These are phyloP conservation scores for Pandemis corylana DNA, from an alignment of 2,888 invertebrate species.

Conservation along the genomic window DNA sequence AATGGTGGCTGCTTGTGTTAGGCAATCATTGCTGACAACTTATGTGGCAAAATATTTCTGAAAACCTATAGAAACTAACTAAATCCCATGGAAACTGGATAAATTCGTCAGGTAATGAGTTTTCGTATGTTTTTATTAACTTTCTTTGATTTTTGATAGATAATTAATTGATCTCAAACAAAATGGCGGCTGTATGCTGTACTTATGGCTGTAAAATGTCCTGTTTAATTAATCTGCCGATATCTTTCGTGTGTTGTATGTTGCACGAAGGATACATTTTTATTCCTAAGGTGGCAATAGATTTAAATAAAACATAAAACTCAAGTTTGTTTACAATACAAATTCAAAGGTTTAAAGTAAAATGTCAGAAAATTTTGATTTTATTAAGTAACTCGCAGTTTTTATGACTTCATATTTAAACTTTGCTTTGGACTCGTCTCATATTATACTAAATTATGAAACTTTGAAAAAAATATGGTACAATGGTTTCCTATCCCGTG, in stretches of 20 bases:
- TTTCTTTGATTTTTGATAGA: slow-evolving; percentile 11
- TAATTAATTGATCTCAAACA: slow-evolving; percentile 26
- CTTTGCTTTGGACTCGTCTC: background rate
- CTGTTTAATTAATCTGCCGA: background rate
- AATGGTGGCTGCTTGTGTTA: slow-evolving; percentile 79
- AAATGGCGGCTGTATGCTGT: slow-evolving; percentile 45
- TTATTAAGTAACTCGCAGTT: background rate
- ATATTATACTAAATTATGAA: no score
- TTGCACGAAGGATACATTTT: slow-evolving; percentile 42
- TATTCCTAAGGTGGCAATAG: slow-evolving; percentile 58
- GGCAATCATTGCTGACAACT: slow-evolving; percentile 82
- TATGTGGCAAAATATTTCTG: slow-evolving; percentile 65
- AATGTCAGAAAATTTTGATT: background rate
- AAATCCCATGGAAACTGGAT: slow-evolving; percentile 48
- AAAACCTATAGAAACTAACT: slow-evolving; percentile 73
- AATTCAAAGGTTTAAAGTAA: slow-evolving; percentile 47
- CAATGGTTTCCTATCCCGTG: no score
- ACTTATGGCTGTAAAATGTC: background rate
- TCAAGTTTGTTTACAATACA: slow-evolving; percentile 42
- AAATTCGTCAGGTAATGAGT: slow-evolving; percentile 57
- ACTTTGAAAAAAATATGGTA: no score
- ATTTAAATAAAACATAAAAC: slow-evolving; percentile 49
- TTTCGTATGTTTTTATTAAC: slow-evolving; percentile 42
- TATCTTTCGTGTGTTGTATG: background rate
- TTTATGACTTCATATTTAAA: background rate